Evolutionary conservation across 2,888 invertebrate species (phyloP).

Genomic region (Mylabris sibirica): DNA sequence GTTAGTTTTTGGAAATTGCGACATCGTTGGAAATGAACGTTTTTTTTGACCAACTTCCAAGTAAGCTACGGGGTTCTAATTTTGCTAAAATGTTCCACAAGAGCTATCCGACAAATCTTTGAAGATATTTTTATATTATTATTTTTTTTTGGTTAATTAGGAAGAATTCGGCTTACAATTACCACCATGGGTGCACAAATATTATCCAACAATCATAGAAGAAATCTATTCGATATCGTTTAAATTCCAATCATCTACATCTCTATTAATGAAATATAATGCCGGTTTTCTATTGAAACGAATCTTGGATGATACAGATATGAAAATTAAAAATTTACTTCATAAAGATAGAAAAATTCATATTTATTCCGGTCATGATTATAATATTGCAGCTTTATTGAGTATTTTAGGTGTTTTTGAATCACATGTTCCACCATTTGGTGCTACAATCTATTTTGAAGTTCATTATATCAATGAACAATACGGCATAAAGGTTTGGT

Average conservation of each 20-base stretch:
- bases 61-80: too few relatives aligned
- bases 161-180: slow-evolving; percentile 54
- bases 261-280: slow-evolving; percentile 37
- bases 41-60: too few relatives aligned
- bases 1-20: too few relatives aligned
- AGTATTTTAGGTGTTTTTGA: slow-evolving; percentile 44
- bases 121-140: too few relatives aligned
- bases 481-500: slow-evolving; percentile 39
- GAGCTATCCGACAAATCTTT: too few relatives aligned
- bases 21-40: too few relatives aligned
- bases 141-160: slow-evolving; percentile 32
- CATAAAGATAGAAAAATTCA: slow-evolving; percentile 48
- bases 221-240: slow-evolving; percentile 54
- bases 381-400: slow-evolving; percentile 51
- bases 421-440: slow-evolving; percentile 51
- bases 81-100: too few relatives aligned
- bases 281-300: slow-evolving; percentile 51
- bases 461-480: slow-evolving; percentile 44
- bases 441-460: slow-evolving; percentile 51
- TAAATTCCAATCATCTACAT: slow-evolving; percentile 52
- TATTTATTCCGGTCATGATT: slow-evolving; percentile 55
- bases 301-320: slow-evolving; percentile 48
- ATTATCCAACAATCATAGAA: slow-evolving; percentile 55
- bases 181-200: slow-evolving; percentile 59
- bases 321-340: slow-evolving; percentile 42